Percentiles rank a stretch among this genome's conserved stretches.
Evolutionary conservation across 2,113 vertebrate species (phyloP).

Genomic region (Microcebus jonahi): DNA sequence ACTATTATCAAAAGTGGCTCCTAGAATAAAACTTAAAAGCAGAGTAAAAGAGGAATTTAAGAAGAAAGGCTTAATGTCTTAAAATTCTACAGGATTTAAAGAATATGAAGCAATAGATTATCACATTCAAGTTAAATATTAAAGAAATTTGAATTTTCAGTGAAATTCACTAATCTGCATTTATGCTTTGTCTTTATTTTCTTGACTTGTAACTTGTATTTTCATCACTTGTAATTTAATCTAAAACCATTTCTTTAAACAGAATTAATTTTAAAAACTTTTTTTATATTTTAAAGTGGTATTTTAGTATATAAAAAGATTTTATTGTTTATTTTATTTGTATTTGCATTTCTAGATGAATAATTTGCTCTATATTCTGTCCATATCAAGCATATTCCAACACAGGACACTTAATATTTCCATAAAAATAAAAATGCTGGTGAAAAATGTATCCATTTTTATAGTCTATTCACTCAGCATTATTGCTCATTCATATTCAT

Average conservation of each 20-base stretch:
- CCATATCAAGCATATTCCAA: constrained; percentile 24
- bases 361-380: not conserved
- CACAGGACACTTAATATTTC: constrained; percentile 39
- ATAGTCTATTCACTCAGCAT: constrained; percentile 51
- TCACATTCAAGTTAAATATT: not conserved
- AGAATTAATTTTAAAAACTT: not conserved
- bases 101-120: not conserved
- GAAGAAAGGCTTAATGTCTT: not conserved
- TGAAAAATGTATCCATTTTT: constrained; percentile 51
- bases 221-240: not conserved
- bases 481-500: constrained; percentile 67
- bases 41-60: not conserved
- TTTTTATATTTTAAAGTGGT: not conserved
- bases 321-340: constrained; percentile 17
- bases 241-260: not conserved
- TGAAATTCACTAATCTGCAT: not conserved
- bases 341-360: not conserved
- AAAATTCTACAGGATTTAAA: not conserved
- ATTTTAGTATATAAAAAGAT: not conserved
- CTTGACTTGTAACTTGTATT: not conserved
- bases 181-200: not conserved
- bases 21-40: not conserved
- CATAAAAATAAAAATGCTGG: constrained; percentile 61
- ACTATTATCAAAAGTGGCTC: not conserved
- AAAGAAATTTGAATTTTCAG: not conserved